These are phyloP conservation scores for Electrophaes corylata DNA, from an alignment of 2,888 invertebrate species.

Conservation along the genomic window DNA sequence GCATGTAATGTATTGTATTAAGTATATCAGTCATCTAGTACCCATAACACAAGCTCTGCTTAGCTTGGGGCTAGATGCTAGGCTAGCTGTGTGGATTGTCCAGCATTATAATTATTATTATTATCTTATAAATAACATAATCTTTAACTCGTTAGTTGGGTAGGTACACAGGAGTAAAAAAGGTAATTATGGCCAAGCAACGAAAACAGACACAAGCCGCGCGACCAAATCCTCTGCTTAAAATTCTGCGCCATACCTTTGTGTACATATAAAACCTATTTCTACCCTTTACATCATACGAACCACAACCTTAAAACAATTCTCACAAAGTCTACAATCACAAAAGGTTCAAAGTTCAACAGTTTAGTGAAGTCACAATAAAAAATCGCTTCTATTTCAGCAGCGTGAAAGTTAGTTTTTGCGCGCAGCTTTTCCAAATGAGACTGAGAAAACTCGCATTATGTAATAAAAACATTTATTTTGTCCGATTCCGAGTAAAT, in stretches of 20 bases:
- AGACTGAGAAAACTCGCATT: slow-evolving; percentile 80
- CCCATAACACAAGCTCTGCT: no score
- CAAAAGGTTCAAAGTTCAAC: slow-evolving; percentile 14
- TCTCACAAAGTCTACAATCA: slow-evolving; percentile 45
- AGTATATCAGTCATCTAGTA: no score
- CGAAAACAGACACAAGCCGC: slow-evolving; percentile 54
- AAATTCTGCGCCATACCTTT: slow-evolving; percentile 79
- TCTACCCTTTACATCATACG: slow-evolving; percentile 49
- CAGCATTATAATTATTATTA: no score
- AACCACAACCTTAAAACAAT: slow-evolving; percentile 48
- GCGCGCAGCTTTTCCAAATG: slow-evolving; percentile 47
- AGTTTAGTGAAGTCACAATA: slow-evolving; percentile 38
- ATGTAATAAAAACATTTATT: slow-evolving; percentile 84
- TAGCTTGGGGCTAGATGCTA: no score
- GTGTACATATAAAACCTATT: slow-evolving; percentile 71
- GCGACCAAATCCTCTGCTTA: slow-evolving; percentile 80
- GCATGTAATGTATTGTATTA: no score
- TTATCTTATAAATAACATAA: neutral
- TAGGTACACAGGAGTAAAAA: slow-evolving; percentile 18
- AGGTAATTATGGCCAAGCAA: slow-evolving; percentile 48
- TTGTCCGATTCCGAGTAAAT: slow-evolving; percentile 82
- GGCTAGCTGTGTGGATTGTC: no score
- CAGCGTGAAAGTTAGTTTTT: slow-evolving; percentile 46
- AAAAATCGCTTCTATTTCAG: slow-evolving; percentile 52
- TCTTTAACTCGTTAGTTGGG: neutral